Conservation (phyloP, 1,140 invertebrate genomes). For the Mamestra configurata region DNA sequence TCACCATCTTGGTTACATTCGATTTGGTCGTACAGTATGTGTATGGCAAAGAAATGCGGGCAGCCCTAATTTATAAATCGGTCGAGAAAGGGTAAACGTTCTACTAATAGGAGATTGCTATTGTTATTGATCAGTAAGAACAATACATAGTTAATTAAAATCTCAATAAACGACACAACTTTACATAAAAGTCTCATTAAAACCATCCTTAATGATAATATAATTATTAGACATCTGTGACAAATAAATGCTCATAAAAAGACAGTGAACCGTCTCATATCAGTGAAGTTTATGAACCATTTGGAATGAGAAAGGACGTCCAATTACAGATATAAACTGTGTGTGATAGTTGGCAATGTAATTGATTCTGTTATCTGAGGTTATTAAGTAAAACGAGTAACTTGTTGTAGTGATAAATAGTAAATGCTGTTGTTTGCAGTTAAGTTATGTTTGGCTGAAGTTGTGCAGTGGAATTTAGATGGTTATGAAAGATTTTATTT, state of each 20-base stretch:
- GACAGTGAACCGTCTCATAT: neutral
- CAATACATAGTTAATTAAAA: neutral
- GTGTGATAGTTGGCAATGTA: neutral
- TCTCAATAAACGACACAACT: neutral
- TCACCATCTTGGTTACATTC: no score
- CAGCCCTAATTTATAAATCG: no score
- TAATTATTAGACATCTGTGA: neutral
- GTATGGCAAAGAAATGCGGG: no score
- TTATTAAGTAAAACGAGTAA: neutral
- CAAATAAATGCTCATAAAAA: neutral
- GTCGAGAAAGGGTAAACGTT: neutral
- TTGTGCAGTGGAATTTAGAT: neutral
- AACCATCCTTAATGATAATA: neutral
- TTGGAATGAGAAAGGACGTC: neutral
- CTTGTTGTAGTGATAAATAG: neutral
- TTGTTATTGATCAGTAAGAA: neutral
- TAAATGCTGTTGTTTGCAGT: no score
- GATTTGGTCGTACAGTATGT: no score
- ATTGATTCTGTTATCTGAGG: slow-evolving; percentile 1
- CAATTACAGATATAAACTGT: slow-evolving; percentile 5
- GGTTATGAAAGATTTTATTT: neutral
- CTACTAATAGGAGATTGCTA: no score
- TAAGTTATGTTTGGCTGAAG: no score
- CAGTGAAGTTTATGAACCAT: neutral
- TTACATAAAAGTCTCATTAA: neutral